phyloP scores from a whole-genome alignment of 2,888 invertebrate species.

The Leptopterna dolabrata region DNA sequence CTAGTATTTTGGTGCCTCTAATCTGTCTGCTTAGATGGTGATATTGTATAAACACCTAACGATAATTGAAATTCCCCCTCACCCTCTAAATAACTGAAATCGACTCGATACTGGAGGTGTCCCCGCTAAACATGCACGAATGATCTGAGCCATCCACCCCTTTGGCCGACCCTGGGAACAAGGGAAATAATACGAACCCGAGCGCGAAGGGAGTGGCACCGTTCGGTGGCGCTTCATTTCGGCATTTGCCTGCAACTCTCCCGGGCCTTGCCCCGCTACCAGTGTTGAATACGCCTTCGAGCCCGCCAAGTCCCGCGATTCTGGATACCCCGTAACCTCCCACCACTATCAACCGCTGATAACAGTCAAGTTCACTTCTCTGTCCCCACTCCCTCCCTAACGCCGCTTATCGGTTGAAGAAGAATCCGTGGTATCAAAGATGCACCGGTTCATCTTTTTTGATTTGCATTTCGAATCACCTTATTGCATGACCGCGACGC shows the following conservation, averaged over 20 bases:
- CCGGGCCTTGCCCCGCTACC: not conserved
- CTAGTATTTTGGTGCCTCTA: too few species aligned
- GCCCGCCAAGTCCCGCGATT: slow-evolving; percentile 21
- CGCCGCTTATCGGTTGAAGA: not conserved
- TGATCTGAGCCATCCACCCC: not conserved
- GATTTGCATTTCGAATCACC: not conserved
- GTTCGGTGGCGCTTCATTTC: not conserved
- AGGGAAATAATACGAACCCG: not conserved
- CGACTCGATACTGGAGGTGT: not conserved
- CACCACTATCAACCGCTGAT: not conserved
- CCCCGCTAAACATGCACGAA: not conserved
- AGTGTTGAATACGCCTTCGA: slow-evolving; percentile 35
- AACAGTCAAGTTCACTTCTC: slow-evolving; percentile 39
- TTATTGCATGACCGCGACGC: not conserved
- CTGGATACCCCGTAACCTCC: not conserved
- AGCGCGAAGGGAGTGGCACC: slow-evolving; percentile 9
- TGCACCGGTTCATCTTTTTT: not conserved
- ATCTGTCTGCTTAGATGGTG: too few species aligned
- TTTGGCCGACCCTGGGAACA: not conserved
- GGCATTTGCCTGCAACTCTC: not conserved
- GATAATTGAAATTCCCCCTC: too few species aligned
- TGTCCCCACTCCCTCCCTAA: not conserved
- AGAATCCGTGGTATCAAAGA: not conserved
- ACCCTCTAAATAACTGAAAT: too few species aligned
- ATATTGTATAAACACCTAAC: too few species aligned